A percentile compares a stretch with the other conserved stretches of the same genome.
Conservation (phyloP, 1,140 invertebrate species). For the Drosophila asahinai region DNA sequence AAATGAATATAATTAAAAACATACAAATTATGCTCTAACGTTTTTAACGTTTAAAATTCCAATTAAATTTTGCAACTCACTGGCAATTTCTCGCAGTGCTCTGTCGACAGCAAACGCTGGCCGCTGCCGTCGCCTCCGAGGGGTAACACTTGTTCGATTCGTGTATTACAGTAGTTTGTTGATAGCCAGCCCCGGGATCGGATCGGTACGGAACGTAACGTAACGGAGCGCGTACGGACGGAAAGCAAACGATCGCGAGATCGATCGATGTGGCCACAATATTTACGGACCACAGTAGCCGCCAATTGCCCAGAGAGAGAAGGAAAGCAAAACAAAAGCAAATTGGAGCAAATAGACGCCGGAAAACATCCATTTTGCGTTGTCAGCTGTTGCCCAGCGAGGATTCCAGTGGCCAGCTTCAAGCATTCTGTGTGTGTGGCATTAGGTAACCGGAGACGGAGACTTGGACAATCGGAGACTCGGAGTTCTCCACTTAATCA, state of each 20-base stretch:
- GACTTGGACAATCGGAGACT: slow-evolving; percentile 10
- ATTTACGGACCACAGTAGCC: slow-evolving; percentile 50
- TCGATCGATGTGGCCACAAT: slow-evolving; percentile 58
- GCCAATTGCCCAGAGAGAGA: slow-evolving; percentile 19
- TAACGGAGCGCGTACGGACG: slow-evolving; percentile 13
- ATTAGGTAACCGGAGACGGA: slow-evolving; percentile 70
- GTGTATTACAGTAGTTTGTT: slow-evolving; percentile 83
- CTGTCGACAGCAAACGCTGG: slow-evolving; percentile 10
- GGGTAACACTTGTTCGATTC: slow-evolving; percentile 81
- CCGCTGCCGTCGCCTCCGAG: slow-evolving; percentile 40
- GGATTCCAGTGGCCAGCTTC: slow-evolving; percentile 23
- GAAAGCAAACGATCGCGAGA: slow-evolving; percentile 48
- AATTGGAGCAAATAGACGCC: slow-evolving; percentile 28
- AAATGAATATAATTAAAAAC: background rate
- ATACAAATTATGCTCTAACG: background rate
- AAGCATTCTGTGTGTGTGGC: slow-evolving; percentile 32
- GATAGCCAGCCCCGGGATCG: slow-evolving; percentile 69
- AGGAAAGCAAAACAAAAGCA: slow-evolving; percentile 19
- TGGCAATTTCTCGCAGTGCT: slow-evolving; percentile 12
- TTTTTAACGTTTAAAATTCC: too few species aligned
- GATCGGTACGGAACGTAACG: slow-evolving; percentile 28
- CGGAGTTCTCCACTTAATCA: slow-evolving; percentile 14
- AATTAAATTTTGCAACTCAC: background rate
- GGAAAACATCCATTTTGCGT: slow-evolving; percentile 23
- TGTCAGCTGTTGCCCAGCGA: slow-evolving; percentile 20